phyloP scores from a whole-genome alignment of 2,888 invertebrate species.

The Ichneumon xanthorius region DNA sequence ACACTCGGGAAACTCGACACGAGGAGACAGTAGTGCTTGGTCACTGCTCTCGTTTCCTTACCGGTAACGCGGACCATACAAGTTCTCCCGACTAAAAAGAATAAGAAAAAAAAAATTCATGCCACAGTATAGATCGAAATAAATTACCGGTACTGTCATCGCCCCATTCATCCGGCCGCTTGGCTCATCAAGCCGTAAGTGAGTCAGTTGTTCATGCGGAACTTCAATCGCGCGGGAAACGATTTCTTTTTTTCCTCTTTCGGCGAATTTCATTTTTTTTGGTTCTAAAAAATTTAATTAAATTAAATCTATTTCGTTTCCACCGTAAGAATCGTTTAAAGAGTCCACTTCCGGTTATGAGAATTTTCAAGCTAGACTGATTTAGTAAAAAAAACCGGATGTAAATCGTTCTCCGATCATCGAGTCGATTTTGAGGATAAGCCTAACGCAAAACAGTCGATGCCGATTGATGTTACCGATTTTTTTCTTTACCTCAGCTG shows the following conservation, averaged over 20 bases:
- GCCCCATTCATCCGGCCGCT: too few species aligned
- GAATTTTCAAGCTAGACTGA: background rate
- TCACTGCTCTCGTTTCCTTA: slow-evolving; percentile 57
- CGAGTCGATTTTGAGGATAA: slow-evolving; percentile 6
- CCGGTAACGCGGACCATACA: slow-evolving; percentile 32
- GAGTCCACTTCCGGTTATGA: background rate
- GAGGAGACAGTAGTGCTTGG: slow-evolving; percentile 62
- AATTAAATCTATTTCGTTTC: background rate
- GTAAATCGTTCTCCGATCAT: background rate
- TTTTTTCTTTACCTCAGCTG: background rate
- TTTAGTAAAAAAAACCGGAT: background rate
- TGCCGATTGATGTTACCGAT: slow-evolving; percentile 3
- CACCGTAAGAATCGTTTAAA: background rate
- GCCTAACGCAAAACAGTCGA: background rate
- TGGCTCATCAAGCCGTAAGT: too few species aligned
- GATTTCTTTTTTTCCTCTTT: background rate
- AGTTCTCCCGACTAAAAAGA: too few species aligned
- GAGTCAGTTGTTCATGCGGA: too few species aligned
- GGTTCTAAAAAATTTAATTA: background rate
- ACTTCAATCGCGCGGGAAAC: too few species aligned
- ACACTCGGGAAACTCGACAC: slow-evolving; percentile 74
- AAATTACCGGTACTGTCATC: too few species aligned
- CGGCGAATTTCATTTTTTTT: background rate
- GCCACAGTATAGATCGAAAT: too few species aligned
- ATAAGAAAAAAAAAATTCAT: too few species aligned